Percentiles rank a stretch among this genome's conserved stretches.
Conservation (phyloP, 2,888 invertebrate genomes). For the Eustalomyia histrio region DNA sequence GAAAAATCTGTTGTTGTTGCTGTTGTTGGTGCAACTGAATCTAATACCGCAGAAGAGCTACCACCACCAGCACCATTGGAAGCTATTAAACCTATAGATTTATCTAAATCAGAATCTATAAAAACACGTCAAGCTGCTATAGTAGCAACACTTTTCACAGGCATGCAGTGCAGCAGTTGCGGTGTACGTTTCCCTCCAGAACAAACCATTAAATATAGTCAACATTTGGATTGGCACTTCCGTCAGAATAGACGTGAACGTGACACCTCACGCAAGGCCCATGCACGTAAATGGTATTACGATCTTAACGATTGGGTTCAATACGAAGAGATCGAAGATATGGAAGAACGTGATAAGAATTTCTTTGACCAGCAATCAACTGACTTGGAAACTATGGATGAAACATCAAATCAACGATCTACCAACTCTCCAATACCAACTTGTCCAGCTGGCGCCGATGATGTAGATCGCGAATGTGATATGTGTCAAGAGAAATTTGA, state of each 20-base stretch:
- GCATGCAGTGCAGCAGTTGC: conserved; percentile 98
- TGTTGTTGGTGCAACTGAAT: conserved; percentile 6
- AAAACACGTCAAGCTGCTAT: conserved; percentile 87
- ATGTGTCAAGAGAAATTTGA: conserved; percentile 96
- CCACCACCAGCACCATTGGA: conserved; percentile 68
- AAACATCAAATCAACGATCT: conserved; percentile 81
- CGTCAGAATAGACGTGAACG: conserved; percentile 93
- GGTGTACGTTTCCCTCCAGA: conserved; percentile 95
- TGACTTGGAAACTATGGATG: conserved; percentile 81
- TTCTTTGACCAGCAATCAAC: conserved; percentile 89
- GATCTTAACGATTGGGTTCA: conserved; percentile 94
- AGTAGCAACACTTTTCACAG: conserved; percentile 87
- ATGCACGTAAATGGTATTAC: conserved; percentile 94
- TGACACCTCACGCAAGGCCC: conserved; percentile 90
- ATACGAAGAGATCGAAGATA: conserved; percentile 95
- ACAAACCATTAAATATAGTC: conserved; percentile 92
- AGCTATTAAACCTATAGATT: conserved; percentile 83
- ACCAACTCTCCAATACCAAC: conserved; percentile 83
- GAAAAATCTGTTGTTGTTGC: neutral
- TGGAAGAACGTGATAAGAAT: conserved; percentile 93
- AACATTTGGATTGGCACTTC: conserved; percentile 99
- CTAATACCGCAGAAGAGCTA: conserved; percentile 45
- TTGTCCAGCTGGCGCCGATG: conserved; percentile 85
- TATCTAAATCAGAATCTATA: conserved; percentile 86
- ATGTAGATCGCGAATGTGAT: conserved; percentile 87